Percentiles rank a stretch among this genome's conserved stretches.
phyloP scores from a whole-genome alignment of 2,797 vertebrate species.

The Choloepus didactylus region DNA sequence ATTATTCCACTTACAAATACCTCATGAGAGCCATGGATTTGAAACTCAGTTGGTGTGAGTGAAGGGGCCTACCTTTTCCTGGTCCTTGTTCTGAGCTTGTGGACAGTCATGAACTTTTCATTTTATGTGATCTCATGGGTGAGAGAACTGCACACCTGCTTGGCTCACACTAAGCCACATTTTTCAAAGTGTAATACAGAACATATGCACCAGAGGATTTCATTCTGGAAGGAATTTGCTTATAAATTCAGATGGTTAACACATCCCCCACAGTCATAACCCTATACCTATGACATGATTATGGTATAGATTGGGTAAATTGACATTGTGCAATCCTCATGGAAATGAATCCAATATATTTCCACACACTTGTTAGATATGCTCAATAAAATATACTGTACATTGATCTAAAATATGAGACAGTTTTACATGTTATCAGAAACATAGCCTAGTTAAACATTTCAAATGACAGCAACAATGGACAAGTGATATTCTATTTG shows the following conservation, averaged over 20 bases:
- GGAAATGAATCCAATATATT: constrained; percentile 75
- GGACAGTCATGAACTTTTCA: constrained; percentile 55
- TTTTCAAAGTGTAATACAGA: constrained; percentile 53
- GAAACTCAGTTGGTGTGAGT: neutral
- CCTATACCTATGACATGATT: constrained; percentile 29
- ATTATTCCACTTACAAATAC: neutral
- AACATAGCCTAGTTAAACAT: constrained; percentile 55
- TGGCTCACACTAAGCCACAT: neutral
- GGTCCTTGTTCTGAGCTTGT: constrained; percentile 8
- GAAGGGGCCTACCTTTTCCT: neutral
- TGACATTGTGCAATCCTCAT: neutral
- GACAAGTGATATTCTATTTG: constrained; percentile 22
- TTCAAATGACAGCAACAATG: constrained; percentile 48
- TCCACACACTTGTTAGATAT: constrained; percentile 67
- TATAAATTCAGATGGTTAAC: constrained; percentile 66
- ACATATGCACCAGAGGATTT: constrained; percentile 40
- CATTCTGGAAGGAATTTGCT: constrained; percentile 61
- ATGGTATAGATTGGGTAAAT: neutral
- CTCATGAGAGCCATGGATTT: neutral
- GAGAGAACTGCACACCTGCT: constrained; percentile 64
- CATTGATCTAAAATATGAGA: constrained; percentile 67
- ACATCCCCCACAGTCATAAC: constrained; percentile 14
- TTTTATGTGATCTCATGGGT: constrained; percentile 21
- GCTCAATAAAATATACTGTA: constrained; percentile 69
- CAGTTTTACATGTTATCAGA: constrained; percentile 57